phyloP scores from a whole-genome alignment of 1,140 invertebrate genomes.

The Pseudomyrmex sp. region DNA sequence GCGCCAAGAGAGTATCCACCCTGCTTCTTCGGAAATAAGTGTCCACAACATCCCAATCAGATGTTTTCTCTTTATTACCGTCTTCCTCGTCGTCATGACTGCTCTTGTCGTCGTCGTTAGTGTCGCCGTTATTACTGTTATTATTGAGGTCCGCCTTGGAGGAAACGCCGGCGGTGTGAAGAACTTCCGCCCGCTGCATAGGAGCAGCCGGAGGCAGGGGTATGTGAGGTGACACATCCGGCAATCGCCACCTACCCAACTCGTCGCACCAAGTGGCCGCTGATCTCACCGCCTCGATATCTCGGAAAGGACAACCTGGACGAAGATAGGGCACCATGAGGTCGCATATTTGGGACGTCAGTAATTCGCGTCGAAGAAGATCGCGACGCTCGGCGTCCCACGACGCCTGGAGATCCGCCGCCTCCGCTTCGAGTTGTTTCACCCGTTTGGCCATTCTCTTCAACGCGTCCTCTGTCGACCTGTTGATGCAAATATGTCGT shows the following conservation, averaged over 20 bases:
- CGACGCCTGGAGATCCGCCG: conserved; percentile 82
- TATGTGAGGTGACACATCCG: conserved; percentile 77
- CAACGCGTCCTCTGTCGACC: conserved; percentile 83
- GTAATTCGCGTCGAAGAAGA: conserved; percentile 81
- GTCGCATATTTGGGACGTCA: conserved; percentile 82
- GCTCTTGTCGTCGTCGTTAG: conserved; percentile 65
- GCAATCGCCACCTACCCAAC: conserved; percentile 82
- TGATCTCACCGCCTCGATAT: conserved; percentile 76
- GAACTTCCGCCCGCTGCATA: conserved; percentile 36
- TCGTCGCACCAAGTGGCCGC: conserved; percentile 84
- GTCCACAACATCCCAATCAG: conserved; percentile 78
- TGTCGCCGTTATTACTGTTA: conserved; percentile 72
- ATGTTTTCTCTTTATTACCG: conserved; percentile 43
- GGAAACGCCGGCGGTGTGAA: conserved; percentile 38
- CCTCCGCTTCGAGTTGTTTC: conserved; percentile 82
- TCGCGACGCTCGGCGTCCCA: conserved; percentile 84
- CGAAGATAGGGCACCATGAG: conserved; percentile 83
- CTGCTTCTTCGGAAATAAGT: conserved; percentile 82
- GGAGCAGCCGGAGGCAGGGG: conserved; percentile 79
- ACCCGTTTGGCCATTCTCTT: conserved; percentile 82
- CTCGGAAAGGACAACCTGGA: conserved; percentile 83
- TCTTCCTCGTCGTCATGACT: conserved; percentile 54
- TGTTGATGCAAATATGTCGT: conserved; percentile 7
- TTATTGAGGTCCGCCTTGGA: conserved; percentile 81
- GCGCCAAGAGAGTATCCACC: conserved; percentile 80